Conservation (phyloP, 2,113 vertebrate species). For the Chlorodrepanis virens region DNA sequence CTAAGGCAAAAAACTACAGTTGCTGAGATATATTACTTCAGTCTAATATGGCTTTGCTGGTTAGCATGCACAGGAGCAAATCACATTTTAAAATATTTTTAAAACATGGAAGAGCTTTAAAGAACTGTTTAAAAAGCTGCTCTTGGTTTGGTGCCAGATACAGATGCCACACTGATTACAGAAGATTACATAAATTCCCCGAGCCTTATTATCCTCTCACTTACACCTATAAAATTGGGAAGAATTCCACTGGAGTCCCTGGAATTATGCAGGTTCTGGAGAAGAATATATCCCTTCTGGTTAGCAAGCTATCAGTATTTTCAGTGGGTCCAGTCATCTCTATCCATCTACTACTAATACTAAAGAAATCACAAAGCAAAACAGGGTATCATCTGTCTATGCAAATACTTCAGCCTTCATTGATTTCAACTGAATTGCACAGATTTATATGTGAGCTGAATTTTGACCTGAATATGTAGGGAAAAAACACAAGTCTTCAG, state of each 20-base stretch:
- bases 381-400: background rate
- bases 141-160: slow-evolving; percentile 39
- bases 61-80: background rate
- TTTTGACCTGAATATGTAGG: background rate
- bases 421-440: background rate
- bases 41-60: background rate
- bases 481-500: background rate
- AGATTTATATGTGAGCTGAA: background rate
- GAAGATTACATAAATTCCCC: slow-evolving; percentile 36
- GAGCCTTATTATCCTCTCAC: slow-evolving; percentile 22
- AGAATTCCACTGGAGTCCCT: background rate
- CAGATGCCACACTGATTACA: slow-evolving; percentile 39
- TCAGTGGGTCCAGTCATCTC: background rate
- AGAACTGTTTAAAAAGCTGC: slow-evolving; percentile 24
- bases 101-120: slow-evolving; percentile 19
- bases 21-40: background rate
- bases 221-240: slow-evolving; percentile 12
- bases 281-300: background rate
- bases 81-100: slow-evolving; percentile 3
- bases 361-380: background rate
- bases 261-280: background rate
- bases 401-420: background rate
- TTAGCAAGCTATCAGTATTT: background rate
- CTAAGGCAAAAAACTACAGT: background rate
- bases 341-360: background rate